Conservation (phyloP, 1,140 invertebrate species). For the Micrasema minimum region DNA sequence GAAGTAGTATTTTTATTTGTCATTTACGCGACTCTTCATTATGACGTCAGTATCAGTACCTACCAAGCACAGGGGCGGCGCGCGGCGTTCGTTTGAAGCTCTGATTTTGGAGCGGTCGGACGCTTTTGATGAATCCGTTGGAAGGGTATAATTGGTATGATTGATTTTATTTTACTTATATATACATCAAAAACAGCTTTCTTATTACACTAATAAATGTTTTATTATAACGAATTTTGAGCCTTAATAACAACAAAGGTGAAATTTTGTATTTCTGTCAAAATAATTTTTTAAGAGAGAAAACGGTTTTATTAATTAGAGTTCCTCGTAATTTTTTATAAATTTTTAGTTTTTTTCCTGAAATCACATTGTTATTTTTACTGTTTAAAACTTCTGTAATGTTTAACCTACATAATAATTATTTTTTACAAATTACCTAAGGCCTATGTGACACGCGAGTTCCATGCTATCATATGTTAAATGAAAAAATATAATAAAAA, state of each 20-base stretch:
- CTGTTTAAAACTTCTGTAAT: too few relatives aligned
- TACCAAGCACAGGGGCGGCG: neutral
- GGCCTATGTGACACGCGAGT: neutral
- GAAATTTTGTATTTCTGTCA: neutral
- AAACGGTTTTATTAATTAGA: neutral
- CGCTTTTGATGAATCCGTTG: constrained; percentile 15
- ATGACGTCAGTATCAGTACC: neutral
- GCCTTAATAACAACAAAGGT: neutral
- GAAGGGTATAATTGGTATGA: constrained; percentile 27
- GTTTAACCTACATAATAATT: neutral
- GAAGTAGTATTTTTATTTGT: too few relatives aligned
- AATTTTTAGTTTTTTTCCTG: too few relatives aligned
- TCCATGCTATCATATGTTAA: neutral
- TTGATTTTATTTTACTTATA: constrained; percentile 16
- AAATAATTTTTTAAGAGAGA: neutral
- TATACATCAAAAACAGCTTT: neutral
- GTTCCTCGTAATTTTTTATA: neutral
- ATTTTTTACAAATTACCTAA: neutral
- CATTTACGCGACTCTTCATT: too few relatives aligned
- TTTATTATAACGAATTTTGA: neutral
- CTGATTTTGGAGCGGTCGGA: neutral
- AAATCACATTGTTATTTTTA: too few relatives aligned
- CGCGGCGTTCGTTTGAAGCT: constrained; percentile 10
- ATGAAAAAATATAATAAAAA: neutral
- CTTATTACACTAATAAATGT: neutral